Evolutionary conservation across 2,797 vertebrate genomes (phyloP).

Genomic region (Acanthornis magna): DNA sequence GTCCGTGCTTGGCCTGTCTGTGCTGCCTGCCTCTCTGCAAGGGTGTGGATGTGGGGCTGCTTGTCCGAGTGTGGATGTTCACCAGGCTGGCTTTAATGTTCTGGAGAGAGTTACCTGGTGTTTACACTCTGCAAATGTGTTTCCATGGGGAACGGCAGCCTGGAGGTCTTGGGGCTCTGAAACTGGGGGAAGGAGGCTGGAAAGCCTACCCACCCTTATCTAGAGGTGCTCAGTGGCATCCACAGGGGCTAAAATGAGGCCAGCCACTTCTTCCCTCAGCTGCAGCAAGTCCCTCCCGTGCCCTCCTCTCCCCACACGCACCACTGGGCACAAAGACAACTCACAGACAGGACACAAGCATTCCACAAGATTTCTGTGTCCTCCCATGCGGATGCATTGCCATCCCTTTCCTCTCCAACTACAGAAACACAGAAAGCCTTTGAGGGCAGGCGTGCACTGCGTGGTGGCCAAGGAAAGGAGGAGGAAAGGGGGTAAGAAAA

Average conservation of each 20-base stretch:
- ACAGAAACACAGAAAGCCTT: background rate
- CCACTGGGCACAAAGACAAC: fast-evolving
- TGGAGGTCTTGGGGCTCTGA: background rate
- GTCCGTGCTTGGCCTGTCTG: background rate
- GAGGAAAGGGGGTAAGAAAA: background rate
- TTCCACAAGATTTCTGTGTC: background rate
- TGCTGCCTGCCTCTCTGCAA: background rate
- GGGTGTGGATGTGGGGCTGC: background rate
- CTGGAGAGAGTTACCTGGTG: background rate
- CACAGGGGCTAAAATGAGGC: background rate
- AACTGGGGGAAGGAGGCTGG: background rate
- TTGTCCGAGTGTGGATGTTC: background rate
- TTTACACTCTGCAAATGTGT: background rate
- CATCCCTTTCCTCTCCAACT: background rate
- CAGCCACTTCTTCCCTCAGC: background rate
- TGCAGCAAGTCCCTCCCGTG: background rate
- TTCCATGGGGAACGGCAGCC: background rate
- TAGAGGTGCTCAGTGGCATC: background rate
- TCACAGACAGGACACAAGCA: background rate
- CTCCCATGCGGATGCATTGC: background rate
- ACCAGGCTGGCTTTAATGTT: background rate
- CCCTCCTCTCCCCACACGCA: background rate
- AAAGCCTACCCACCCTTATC: background rate
- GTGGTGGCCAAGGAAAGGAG: background rate
- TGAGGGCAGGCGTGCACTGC: background rate